A percentile compares a stretch with the other conserved stretches of the same genome.
Conservation (phyloP, 2,888 invertebrate genomes). For the Galerucella calmariensis region DNA sequence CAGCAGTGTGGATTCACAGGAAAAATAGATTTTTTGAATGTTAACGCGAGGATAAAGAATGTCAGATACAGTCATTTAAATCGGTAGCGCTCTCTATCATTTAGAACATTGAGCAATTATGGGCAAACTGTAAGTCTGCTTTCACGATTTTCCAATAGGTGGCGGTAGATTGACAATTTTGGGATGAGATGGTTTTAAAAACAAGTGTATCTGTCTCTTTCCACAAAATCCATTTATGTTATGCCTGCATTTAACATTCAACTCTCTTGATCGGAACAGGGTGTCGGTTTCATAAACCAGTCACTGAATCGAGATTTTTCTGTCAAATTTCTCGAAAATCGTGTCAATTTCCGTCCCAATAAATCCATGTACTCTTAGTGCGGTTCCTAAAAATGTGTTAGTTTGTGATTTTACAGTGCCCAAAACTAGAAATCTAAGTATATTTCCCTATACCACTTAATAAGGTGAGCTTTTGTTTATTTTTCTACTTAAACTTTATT, state of each 20-base stretch:
- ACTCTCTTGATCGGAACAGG: constrained; percentile 29
- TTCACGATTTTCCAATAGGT: not conserved
- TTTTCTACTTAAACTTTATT: constrained; percentile 31
- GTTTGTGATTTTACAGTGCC: constrained; percentile 29
- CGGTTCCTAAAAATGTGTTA: constrained; percentile 23
- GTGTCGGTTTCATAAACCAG: constrained; percentile 18
- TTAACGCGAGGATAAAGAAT: too few relatives aligned
- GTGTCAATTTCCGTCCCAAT: constrained; percentile 27
- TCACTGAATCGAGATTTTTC: constrained; percentile 9
- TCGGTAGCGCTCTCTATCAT: too few relatives aligned
- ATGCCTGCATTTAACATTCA: constrained; percentile 27
- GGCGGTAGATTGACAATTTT: not conserved
- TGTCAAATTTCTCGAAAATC: constrained; percentile 27
- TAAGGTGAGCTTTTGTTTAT: constrained; percentile 40
- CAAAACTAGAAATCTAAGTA: constrained; percentile 21
- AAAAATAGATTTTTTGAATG: too few relatives aligned
- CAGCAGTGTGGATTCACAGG: too few relatives aligned
- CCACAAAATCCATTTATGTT: constrained; percentile 21
- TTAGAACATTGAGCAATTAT: too few relatives aligned
- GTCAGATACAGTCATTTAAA: too few relatives aligned
- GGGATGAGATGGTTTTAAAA: constrained; percentile 24
- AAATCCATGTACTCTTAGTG: constrained; percentile 1
- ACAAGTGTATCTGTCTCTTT: constrained; percentile 23
- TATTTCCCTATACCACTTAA: constrained; percentile 31
- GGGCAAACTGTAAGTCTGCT: too few relatives aligned